Conservation (phyloP, 2,797 vertebrate species). For the Nyctalus aviator region DNA sequence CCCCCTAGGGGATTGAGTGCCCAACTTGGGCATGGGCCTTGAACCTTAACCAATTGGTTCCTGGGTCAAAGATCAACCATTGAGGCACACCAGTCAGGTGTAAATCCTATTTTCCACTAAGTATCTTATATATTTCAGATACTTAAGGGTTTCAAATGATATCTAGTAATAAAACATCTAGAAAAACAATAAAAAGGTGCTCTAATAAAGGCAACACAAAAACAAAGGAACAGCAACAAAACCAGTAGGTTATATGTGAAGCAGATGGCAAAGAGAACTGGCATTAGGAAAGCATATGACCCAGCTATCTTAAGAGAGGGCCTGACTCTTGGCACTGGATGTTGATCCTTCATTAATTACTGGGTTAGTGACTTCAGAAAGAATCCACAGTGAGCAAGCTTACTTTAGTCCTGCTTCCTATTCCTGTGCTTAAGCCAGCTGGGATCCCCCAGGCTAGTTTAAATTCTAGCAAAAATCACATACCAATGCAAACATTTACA, state of each 20-base stretch:
- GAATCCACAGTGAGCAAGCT: slow-evolving; percentile 54
- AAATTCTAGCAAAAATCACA: slow-evolving; percentile 62
- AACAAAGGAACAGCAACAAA: background rate
- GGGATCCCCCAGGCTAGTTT: slow-evolving; percentile 49
- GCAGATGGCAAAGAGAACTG: slow-evolving; percentile 46
- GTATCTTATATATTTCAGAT: background rate
- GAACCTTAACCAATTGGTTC: too few relatives aligned
- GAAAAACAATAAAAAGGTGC: background rate
- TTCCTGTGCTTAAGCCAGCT: slow-evolving; percentile 34
- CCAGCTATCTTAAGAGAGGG: slow-evolving; percentile 34
- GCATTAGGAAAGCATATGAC: background rate
- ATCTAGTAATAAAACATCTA: background rate
- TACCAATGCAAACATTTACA: slow-evolving; percentile 58
- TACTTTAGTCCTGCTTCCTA: slow-evolving; percentile 43
- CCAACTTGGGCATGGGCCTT: too few relatives aligned
- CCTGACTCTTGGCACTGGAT: slow-evolving; percentile 15
- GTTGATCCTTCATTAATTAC: slow-evolving; percentile 48
- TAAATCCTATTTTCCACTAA: background rate
- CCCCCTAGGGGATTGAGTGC: too few relatives aligned
- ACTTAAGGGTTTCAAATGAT: slow-evolving; percentile 5
- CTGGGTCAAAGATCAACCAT: too few relatives aligned
- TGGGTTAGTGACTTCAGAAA: slow-evolving; percentile 52
- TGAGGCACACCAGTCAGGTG: background rate
- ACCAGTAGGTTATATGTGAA: background rate
- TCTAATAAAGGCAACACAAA: slow-evolving; percentile 6